phyloP scores from a whole-genome alignment of 2,113 vertebrate genomes.

The Ceyx margarethae region DNA sequence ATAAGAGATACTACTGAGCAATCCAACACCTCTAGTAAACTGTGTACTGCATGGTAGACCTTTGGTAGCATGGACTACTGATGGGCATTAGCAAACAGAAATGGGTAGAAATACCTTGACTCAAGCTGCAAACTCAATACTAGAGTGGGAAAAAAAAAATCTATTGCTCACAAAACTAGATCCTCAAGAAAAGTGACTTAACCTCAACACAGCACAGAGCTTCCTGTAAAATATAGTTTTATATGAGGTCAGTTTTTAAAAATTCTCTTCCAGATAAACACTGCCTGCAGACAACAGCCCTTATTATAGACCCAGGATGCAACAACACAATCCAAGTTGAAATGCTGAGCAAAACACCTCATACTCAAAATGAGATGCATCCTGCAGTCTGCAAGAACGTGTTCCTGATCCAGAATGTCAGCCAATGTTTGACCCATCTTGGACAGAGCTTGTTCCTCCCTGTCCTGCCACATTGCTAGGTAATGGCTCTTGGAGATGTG shows the following conservation, averaged over 20 bases:
- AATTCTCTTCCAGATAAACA: neutral
- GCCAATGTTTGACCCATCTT: neutral
- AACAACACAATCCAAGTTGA: neutral
- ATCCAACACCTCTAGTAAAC: neutral
- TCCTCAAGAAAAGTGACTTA: neutral
- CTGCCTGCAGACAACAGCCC: neutral
- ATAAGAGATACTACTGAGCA: neutral
- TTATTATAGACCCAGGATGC: neutral
- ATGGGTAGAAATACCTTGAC: neutral
- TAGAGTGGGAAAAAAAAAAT: neutral
- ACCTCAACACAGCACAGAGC: neutral
- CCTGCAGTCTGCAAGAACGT: neutral
- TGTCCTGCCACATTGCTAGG: neutral
- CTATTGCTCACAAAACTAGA: neutral
- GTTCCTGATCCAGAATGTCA: neutral
- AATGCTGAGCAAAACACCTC: neutral
- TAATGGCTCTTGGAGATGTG: neutral
- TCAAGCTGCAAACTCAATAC: neutral
- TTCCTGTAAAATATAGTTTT: neutral
- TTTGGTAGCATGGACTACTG: neutral
- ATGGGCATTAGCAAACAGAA: neutral
- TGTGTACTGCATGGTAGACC: neutral
- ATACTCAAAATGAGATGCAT: neutral
- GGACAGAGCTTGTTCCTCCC: neutral
- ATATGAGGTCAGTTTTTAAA: neutral